Base-by-base conservation (phyloP, 2,797 vertebrate species). In the Sternotherus odoratus region DNA sequence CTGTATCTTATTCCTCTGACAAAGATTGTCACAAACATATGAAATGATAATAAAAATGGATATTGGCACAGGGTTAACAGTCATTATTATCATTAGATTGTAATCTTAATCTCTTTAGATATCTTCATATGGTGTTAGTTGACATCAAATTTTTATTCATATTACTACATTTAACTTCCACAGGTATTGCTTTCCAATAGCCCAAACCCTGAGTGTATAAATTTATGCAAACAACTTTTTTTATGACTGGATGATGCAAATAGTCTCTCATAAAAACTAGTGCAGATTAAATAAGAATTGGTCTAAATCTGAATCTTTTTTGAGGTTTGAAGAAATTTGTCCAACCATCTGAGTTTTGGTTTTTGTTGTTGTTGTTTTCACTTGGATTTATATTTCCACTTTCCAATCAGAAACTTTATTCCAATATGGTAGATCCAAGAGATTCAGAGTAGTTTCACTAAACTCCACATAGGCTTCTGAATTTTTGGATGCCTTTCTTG, bases 31-130 rank as follows among this genome's bases (percentile, higher is more conserved):
- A 95, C 74, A 90, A 91, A 3, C 28, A 90, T 91, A 90, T 94
- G 82, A 95, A 94, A 95, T 95, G 1, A 92, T 95, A 82, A 94
- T 88, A 84, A 77, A 94, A 95, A 83, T 92, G 91, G 89, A 33
- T 91, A 91, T 5, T 91, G 87, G 85, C 88, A 88, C n/a, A 60
- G 89, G 92, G 85, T 95, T 93, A 95, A 94, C 49, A 89, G 81
- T 93, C 72, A 93, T 96, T 95, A 94, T 96, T 92, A 92, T 94
- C 80, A 94, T 92, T 97, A 93, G 77, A 83, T 56, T 90, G 53
- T 81, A 96, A 94, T 96, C 95, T 92, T 93, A 83, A 72, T 49
- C 82, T 93, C 66, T 95, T 82, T 49, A 82, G 21, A 81, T 69
- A 86, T 86, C 90, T 93, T 89, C 60, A 33, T 57, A 80, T 46